Evolutionary conservation across 1,140 invertebrate species (phyloP).

Genomic region (Caenorhabditis latens): DNA sequence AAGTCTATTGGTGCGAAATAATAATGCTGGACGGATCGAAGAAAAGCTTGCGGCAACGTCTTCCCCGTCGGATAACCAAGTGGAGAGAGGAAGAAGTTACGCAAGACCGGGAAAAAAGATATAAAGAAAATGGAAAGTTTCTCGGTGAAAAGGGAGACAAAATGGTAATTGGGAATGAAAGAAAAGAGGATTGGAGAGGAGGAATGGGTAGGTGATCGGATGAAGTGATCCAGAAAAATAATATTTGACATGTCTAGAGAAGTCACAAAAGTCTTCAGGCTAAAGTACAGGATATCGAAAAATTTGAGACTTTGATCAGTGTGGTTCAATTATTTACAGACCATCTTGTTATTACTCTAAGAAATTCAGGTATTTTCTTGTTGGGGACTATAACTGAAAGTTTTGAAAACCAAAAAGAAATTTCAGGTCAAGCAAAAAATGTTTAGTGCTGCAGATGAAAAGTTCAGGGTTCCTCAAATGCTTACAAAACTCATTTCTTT

Average conservation of each 20-base stretch:
- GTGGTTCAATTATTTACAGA: too few relatives aligned
- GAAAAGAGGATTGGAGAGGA: not conserved
- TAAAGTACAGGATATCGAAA: too few relatives aligned
- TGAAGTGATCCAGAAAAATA: conserved; percentile 37
- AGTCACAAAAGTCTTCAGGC: not conserved
- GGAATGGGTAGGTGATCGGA: conserved; percentile 5
- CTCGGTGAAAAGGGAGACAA: conserved; percentile 30
- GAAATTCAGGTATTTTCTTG: too few relatives aligned
- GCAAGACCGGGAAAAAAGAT: conserved; percentile 13
- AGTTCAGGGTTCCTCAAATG: too few relatives aligned
- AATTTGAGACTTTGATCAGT: too few relatives aligned
- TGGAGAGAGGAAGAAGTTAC: conserved; percentile 26
- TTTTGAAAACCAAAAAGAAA: too few relatives aligned
- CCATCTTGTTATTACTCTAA: too few relatives aligned
- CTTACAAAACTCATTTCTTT: too few relatives aligned
- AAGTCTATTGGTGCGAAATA: conserved; percentile 52
- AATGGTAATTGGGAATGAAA: conserved; percentile 24
- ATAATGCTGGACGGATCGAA: conserved; percentile 29
- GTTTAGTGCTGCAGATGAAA: too few relatives aligned
- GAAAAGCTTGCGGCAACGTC: not conserved
- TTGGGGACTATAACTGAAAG: too few relatives aligned
- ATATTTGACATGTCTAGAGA: not conserved
- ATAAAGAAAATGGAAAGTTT: conserved; percentile 22
- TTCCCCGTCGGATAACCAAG: conserved; percentile 1
- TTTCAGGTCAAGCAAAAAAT: too few relatives aligned